Evolutionary conservation across 2,797 vertebrate species (phyloP), one percentile per base, ranked within the genome.

Genomic region (Phylloscopus collybita): DNA sequence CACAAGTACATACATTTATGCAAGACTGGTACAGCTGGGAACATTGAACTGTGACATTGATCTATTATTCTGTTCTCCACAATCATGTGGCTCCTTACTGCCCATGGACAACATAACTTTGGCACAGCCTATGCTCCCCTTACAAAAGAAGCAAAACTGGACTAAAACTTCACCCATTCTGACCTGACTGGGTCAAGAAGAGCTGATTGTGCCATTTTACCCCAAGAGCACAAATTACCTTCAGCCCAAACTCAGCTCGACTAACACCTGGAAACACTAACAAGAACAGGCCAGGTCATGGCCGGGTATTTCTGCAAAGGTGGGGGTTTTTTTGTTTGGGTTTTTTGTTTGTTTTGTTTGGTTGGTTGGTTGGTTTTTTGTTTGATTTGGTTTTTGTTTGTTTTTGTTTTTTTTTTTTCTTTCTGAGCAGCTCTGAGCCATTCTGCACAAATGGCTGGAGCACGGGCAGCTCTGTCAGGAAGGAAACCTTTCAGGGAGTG

Each of bases 221-320:
- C 10, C 56, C 0, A 0, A 59, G 44, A 13, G 15, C 6, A 65
- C 0, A 0, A 64, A 72, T 26, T 22, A 16, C 18, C n/a, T 51
- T 27, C 49, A 82, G 26, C 32, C 11, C 16, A 4, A 72, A 84
- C 36, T 44, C 50, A 47, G 27, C 29, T 49, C 3, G 0, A n/a
- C 3, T 1, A 70, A 60, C 16, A 54, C 17, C 29, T 17, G 32
- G 27, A 27, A 67, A 51, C 2, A 2, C 1, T 11, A 71, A 65
- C 36, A 85, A 44, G 7, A 93, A 64, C 6, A 53, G 8, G 38
- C 64, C 71, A 86, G 59, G 69, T 44, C 4, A 5, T 11, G 23
- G 10, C 6, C 36, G 10, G 23, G 1, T 70, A 36, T 45, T 93
- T 40, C 30, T 26, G 40, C 6, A 25, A 75, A 34, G 34, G 34